Evolutionary conservation across 2,888 invertebrate genomes (phyloP).

Genomic region (Drosophila vallismaia): DNA sequence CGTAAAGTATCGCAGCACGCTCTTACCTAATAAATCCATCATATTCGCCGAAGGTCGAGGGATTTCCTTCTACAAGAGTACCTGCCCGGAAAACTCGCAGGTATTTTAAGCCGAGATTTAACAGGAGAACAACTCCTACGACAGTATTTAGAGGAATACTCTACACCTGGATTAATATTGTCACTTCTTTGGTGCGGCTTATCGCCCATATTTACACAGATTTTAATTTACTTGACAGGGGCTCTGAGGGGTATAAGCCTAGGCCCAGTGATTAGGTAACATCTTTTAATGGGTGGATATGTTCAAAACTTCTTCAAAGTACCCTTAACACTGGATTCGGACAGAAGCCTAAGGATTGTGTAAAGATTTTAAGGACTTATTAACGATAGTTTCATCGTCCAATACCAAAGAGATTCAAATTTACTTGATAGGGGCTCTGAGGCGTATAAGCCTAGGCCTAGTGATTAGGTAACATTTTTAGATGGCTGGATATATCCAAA

Average conservation of each 20-base stretch:
- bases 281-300: neutral
- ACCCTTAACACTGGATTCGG: neutral
- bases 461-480: conserved; percentile 28
- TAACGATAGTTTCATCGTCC: conserved; percentile 1
- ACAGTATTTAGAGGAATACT: conserved; percentile 29
- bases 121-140: conserved; percentile 3
- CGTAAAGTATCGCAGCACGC: conserved; percentile 50
- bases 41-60: conserved; percentile 45
- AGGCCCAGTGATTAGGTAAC: conserved; percentile 27
- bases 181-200: conserved; percentile 22
- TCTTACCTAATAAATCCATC: conserved; percentile 64
- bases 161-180: conserved; percentile 39
- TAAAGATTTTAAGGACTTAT: neutral
- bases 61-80: conserved; percentile 15
- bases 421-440: conserved; percentile 29
- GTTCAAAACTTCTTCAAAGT: neutral
- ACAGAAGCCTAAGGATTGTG: neutral
- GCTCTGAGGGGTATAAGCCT: conserved; percentile 10
- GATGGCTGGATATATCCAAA: neutral
- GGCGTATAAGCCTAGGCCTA: neutral
- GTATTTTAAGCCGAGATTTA: conserved; percentile 13
- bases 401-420: conserved; percentile 53
- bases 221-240: conserved; percentile 43
- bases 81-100: conserved; percentile 26
- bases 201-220: conserved; percentile 51